phyloP scores from a whole-genome alignment of 1,140 invertebrate genomes.

The Procambarus virginalis region DNA sequence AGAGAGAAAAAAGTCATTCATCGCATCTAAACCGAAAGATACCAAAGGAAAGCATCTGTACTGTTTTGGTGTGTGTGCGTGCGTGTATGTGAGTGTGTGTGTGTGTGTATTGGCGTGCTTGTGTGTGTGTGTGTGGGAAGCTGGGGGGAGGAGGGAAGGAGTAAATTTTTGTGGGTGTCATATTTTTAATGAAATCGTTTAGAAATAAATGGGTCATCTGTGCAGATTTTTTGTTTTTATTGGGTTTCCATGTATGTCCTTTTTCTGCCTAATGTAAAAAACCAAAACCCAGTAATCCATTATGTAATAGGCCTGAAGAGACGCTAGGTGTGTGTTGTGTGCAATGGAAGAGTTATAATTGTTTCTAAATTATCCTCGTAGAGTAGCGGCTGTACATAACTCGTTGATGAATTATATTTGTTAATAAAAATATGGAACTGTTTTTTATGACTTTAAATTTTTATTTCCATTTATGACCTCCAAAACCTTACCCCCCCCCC shows the following conservation, averaged over 20 bases:
- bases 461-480: background rate
- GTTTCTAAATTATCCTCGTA: slow-evolving; percentile 60
- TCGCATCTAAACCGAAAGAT: too few species aligned
- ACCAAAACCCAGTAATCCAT: background rate
- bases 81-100: too few species aligned
- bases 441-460: slow-evolving; percentile 8
- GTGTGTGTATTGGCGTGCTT: too few species aligned
- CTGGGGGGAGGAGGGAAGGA: too few species aligned
- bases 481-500: too few species aligned
- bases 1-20: too few species aligned
- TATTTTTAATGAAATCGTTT: slow-evolving; percentile 32
- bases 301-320: slow-evolving; percentile 9
- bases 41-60: too few species aligned
- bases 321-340: slow-evolving; percentile 58
- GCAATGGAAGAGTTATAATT: slow-evolving; percentile 53
- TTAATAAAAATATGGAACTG: slow-evolving; percentile 64
- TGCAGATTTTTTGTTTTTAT: slow-evolving; percentile 40
- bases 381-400: slow-evolving; percentile 54
- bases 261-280: slow-evolving; percentile 46
- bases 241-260: slow-evolving; percentile 43
- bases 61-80: too few species aligned
- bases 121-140: too few species aligned
- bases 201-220: slow-evolving; percentile 38
- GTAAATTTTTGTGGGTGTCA: slow-evolving; percentile 1
- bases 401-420: slow-evolving; percentile 66